These are phyloP conservation scores for Isaurus tuberculatus DNA, from an alignment of 92 coral and sea anemone genomes.

Conservation along the genomic window DNA sequence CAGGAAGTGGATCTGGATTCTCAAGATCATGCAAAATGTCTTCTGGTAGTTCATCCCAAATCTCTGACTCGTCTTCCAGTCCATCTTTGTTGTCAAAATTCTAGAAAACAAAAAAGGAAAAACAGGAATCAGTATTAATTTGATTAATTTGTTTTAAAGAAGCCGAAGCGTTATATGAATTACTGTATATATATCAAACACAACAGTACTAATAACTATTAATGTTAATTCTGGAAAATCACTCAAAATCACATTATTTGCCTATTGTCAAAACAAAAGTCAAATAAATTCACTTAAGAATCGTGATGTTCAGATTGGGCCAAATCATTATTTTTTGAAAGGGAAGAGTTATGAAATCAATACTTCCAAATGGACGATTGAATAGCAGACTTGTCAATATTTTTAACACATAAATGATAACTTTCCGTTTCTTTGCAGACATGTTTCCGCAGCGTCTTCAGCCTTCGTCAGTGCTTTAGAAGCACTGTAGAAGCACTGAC, in stretches of 20 bases:
- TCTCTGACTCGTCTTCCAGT: conserved; percentile 51
- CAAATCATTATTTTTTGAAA: background rate
- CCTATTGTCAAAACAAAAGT: conserved; percentile 19
- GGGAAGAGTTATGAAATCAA: background rate
- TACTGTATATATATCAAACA: no score
- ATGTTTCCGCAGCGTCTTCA: no score
- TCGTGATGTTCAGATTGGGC: background rate
- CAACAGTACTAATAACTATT: background rate
- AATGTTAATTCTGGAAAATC: background rate
- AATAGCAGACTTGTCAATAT: no score
- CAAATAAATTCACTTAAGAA: background rate
- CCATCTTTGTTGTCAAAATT: conserved; percentile 2
- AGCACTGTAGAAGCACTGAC: no score
- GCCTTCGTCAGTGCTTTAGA: no score
- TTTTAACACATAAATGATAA: no score
- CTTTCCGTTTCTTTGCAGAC: no score
- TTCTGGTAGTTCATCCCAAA: conserved; percentile 58
- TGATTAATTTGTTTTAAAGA: background rate
- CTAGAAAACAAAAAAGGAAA: background rate
- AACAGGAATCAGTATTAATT: background rate
- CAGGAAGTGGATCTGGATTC: conserved; percentile 56
- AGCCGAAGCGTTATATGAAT: background rate
- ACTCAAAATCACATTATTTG: conserved; percentile 8
- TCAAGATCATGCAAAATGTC: conserved; percentile 33
- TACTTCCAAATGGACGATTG: no score